Conservation (phyloP, 2,797 vertebrate species). For the Perodicticus potto region DNA sequence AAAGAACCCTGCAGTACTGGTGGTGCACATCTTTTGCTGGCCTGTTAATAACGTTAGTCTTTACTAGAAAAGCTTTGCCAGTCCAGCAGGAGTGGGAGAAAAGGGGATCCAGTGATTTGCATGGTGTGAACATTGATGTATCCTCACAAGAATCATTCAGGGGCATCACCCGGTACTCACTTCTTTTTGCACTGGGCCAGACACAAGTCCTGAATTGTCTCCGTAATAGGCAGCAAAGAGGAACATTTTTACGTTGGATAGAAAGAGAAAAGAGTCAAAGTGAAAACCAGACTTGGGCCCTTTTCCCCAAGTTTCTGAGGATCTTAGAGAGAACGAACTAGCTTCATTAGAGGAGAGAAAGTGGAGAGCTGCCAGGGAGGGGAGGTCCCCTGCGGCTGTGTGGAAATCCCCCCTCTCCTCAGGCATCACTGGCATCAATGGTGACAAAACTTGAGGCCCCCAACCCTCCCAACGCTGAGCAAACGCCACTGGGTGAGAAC, state of each 20-base stretch:
- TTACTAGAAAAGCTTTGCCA: not conserved
- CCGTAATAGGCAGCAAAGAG: not conserved
- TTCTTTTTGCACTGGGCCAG: not conserved
- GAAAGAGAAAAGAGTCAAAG: not conserved
- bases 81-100: not conserved
- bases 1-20: not conserved
- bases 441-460: not conserved
- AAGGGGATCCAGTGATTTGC: not conserved
- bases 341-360: not conserved
- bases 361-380: not conserved
- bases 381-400: fast-evolving
- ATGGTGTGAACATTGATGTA: not conserved
- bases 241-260: not conserved
- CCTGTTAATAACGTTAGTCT: not conserved
- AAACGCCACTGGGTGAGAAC: not conserved
- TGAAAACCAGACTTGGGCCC: not conserved
- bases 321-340: not conserved
- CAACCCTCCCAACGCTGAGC: not conserved
- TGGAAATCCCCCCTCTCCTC: not conserved
- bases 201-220: not conserved
- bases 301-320: not conserved
- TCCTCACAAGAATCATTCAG: not conserved
- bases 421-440: fast-evolving
- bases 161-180: not conserved
- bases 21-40: not conserved